Percentiles rank a stretch among this genome's conserved stretches.
phyloP scores from a whole-genome alignment of 92 coral and sea anemone species.

The Phenganax marumi region DNA sequence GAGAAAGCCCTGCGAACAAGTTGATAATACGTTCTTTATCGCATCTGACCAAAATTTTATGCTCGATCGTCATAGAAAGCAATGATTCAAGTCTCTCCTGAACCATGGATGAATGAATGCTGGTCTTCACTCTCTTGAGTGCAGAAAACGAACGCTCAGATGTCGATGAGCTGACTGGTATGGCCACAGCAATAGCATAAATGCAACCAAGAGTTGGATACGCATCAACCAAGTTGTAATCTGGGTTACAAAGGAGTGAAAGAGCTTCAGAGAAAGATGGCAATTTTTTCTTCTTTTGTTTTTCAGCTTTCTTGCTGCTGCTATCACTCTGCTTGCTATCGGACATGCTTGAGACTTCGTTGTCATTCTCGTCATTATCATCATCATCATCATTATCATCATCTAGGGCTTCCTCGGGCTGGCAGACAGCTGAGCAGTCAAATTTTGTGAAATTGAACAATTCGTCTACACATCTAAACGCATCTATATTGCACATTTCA shows the following conservation, averaged over 20 bases:
- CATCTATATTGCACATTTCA: neutral
- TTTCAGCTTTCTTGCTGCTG: neutral
- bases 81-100: slow-evolving; percentile 17
- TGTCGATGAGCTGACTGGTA: slow-evolving; percentile 1
- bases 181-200: slow-evolving; percentile 20
- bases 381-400: neutral
- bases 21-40: neutral
- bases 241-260: slow-evolving; percentile 1
- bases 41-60: neutral
- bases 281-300: neutral
- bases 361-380: neutral
- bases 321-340: neutral
- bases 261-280: slow-evolving; percentile 14
- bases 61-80: slow-evolving; percentile 8
- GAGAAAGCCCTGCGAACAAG: neutral
- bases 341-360: neutral
- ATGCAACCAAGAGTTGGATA: slow-evolving; percentile 2
- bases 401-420: neutral
- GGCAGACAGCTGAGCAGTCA: neutral
- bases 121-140: slow-evolving; percentile 26
- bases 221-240: slow-evolving; percentile 13
- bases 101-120: slow-evolving; percentile 14
- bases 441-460: slow-evolving; percentile 1
- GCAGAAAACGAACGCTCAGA: slow-evolving; percentile 23
- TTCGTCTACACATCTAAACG: slow-evolving; percentile 22